phyloP scores from a whole-genome alignment of 2,888 invertebrate genomes.

The Nasonovia ribisnigri region DNA sequence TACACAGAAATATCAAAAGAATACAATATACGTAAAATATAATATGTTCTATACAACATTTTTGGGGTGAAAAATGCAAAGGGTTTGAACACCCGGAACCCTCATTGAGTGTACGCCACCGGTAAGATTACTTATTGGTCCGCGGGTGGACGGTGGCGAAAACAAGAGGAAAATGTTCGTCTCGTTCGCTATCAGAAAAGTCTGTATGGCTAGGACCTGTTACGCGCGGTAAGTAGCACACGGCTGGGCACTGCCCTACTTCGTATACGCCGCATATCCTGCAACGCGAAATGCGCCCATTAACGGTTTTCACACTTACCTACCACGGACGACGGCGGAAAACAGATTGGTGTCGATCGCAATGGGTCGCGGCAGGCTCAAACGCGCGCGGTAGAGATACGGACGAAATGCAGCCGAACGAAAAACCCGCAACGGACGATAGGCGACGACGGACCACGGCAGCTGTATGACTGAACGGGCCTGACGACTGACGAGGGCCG shows the following conservation, averaged over 20 bases:
- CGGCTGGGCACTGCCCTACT: slow-evolving; percentile 52
- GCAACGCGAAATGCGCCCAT: neutral
- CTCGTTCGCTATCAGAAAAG: neutral
- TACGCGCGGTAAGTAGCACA: slow-evolving; percentile 53
- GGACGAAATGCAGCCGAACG: neutral
- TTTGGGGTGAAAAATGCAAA: neutral
- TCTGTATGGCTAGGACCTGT: neutral
- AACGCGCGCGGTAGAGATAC: neutral
- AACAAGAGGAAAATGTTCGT: neutral
- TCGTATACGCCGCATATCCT: neutral
- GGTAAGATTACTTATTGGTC: neutral
- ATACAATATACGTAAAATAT: neutral
- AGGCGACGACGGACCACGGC: neutral
- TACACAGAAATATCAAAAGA: neutral
- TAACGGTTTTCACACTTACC: slow-evolving; percentile 9
- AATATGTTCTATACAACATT: neutral
- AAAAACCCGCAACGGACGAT: neutral
- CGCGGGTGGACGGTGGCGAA: neutral
- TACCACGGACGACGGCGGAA: neutral
- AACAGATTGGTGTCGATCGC: neutral
- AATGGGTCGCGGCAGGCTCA: neutral
- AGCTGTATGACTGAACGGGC: slow-evolving; percentile 28
- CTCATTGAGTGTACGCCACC: neutral
- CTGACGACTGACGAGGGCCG: neutral
- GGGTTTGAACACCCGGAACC: neutral